Percentiles rank a stretch among this genome's conserved stretches.
Evolutionary conservation across 2,888 invertebrate genomes (phyloP).

Genomic region (Xestia c-nigrum): DNA sequence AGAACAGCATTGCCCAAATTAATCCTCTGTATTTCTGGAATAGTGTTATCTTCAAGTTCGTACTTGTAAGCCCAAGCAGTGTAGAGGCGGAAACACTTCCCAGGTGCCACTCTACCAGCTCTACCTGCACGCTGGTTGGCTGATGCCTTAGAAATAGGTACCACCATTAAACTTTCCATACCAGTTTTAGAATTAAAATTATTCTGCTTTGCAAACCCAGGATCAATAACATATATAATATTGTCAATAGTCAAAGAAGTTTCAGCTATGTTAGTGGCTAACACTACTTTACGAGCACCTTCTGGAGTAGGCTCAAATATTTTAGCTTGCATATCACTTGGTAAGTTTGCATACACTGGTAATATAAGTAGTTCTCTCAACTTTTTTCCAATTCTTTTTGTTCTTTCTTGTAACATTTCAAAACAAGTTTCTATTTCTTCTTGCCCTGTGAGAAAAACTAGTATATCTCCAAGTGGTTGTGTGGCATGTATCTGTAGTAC

Average conservation of each 20-base stretch:
- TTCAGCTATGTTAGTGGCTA: constrained; percentile 99
- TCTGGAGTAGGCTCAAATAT: constrained; percentile 99
- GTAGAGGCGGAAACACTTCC: constrained; percentile 99
- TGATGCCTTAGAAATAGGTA: constrained; percentile 99
- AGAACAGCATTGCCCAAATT: constrained; percentile 99
- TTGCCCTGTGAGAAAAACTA: constrained; percentile 98
- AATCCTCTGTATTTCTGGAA: constrained; percentile 99
- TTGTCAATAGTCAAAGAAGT: constrained; percentile 99
- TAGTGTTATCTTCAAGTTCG: constrained; percentile 99
- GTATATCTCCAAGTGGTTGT: constrained; percentile 98
- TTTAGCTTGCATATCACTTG: constrained; percentile 99
- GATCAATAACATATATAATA: constrained; percentile 99
- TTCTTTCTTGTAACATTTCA: constrained; percentile 97
- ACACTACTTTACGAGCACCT: constrained; percentile 98
- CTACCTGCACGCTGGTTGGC: constrained; percentile 99
- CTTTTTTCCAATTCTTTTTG: constrained; percentile 97
- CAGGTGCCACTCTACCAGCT: constrained; percentile 98
- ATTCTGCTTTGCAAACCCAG: constrained; percentile 99
- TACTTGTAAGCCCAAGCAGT: constrained; percentile 99
- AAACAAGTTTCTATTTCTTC: constrained; percentile 98
- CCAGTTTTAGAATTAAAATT: constrained; percentile 99
- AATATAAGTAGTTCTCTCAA: constrained; percentile 97
- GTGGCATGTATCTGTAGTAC: constrained; percentile 99
- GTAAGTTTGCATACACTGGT: constrained; percentile 99
- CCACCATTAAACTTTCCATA: constrained; percentile 99